Evolutionary conservation across 1,140 invertebrate genomes (phyloP).

Genomic region (Aphis craccivora): DNA sequence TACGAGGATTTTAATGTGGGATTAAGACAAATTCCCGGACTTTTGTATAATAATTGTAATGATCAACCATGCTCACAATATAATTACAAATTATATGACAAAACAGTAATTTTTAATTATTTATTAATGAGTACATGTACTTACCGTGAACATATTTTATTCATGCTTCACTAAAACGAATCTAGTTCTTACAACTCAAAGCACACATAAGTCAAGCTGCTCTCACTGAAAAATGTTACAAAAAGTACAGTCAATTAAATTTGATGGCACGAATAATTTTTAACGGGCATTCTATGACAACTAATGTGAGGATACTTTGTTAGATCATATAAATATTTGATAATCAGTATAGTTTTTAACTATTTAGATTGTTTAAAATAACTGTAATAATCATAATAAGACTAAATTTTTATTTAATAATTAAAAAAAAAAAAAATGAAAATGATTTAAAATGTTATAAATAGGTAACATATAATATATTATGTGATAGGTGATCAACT

Average conservation of each 20-base stretch:
- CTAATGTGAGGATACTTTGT: neutral
- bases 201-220: conserved; percentile 37
- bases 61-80: neutral
- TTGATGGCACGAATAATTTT: conserved; percentile 30
- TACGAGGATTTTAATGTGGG: neutral
- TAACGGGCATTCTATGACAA: conserved; percentile 15
- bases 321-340: neutral
- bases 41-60: neutral
- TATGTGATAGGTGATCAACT: neutral
- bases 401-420: neutral
- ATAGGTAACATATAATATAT: too few species aligned
- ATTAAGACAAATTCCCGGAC: neutral
- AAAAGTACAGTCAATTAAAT: neutral
- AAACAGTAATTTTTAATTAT: conserved; percentile 23
- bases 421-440: neutral
- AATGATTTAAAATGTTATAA: neutral
- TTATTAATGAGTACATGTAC: neutral
- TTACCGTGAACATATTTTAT: too few species aligned
- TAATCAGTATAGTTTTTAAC: neutral
- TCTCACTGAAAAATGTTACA: conserved; percentile 34
- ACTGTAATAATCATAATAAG: neutral
- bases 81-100: neutral
- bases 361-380: neutral
- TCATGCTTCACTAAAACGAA: neutral
- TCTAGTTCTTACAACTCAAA: conserved; percentile 18